These are phyloP conservation scores for Glaucopsyche alexis DNA, from an alignment of 2,888 invertebrate genomes.

Conservation along the genomic window DNA sequence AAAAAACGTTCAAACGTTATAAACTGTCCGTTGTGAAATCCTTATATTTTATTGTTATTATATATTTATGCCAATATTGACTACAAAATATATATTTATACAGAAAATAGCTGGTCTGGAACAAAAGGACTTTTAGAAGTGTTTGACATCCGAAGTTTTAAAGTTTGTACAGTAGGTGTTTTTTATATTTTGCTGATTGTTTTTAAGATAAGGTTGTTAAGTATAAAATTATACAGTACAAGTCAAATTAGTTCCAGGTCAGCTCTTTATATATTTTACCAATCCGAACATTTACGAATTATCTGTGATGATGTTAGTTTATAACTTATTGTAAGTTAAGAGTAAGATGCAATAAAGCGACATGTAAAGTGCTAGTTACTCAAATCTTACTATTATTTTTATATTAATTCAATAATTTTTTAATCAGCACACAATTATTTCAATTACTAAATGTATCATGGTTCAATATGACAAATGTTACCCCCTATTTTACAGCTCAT, in stretches of 20 bases:
- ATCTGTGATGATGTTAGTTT: constrained; percentile 68
- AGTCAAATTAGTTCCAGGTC: not conserved
- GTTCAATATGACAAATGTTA: too few relatives aligned
- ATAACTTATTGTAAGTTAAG: constrained; percentile 35
- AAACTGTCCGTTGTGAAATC: not conserved
- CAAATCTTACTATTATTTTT: not conserved
- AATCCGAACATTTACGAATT: constrained; percentile 37
- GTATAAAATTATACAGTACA: not conserved
- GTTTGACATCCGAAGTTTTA: too few relatives aligned
- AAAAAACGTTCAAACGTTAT: constrained; percentile 12
- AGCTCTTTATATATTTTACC: constrained; percentile 15
- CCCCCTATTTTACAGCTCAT: too few relatives aligned
- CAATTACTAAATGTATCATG: too few relatives aligned
- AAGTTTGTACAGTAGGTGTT: too few relatives aligned
- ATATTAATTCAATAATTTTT: not conserved
- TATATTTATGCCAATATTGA: constrained; percentile 6
- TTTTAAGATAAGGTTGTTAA: not conserved
- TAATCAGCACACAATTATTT: too few relatives aligned
- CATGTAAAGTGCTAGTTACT: not conserved
- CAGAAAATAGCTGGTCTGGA: not conserved
- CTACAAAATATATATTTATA: constrained; percentile 9
- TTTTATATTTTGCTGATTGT: not conserved
- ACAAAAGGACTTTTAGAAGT: not conserved
- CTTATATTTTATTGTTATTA: constrained; percentile 4
- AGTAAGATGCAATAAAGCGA: constrained; percentile 24